These are phyloP conservation scores for Myodes glareolus DNA, from an alignment of 2,113 vertebrate genomes.

Conservation along the genomic window DNA sequence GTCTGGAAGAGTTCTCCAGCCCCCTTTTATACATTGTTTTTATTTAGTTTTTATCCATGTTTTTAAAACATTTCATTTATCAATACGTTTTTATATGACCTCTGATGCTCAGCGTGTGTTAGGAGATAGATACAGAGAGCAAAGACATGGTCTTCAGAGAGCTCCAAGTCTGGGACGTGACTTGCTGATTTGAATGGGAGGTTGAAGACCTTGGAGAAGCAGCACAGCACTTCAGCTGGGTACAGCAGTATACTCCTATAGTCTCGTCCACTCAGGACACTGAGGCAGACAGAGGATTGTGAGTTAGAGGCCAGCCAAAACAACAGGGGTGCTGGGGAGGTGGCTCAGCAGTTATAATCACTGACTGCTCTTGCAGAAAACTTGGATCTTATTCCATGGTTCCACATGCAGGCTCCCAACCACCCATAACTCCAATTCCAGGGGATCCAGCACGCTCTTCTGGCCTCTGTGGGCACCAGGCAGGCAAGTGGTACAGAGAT, in stretches of 20 bases:
- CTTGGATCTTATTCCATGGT: background rate
- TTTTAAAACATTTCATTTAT: slow-evolving; percentile 12
- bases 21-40: too few species aligned
- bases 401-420: background rate
- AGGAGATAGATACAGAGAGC: background rate
- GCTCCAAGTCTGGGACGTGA: background rate
- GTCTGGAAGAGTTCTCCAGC: too few species aligned
- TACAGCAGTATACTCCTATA: background rate
- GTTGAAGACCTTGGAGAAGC: background rate
- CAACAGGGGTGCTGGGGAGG: background rate
- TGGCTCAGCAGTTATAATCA: background rate
- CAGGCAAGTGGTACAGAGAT: background rate
- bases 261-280: background rate
- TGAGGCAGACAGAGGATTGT: background rate
- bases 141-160: background rate
- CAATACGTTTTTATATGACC: background rate
- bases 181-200: background rate
- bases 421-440: background rate
- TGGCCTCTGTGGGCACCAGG: background rate
- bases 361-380: background rate
- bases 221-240: too few species aligned
- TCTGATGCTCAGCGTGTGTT: background rate
- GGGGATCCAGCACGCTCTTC: background rate
- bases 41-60: background rate
- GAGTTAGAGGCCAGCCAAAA: background rate